A percentile compares a stretch with the other conserved stretches of the same genome.
phyloP scores from a whole-genome alignment of 2,888 invertebrate species.

The Heterodera filipjevi region DNA sequence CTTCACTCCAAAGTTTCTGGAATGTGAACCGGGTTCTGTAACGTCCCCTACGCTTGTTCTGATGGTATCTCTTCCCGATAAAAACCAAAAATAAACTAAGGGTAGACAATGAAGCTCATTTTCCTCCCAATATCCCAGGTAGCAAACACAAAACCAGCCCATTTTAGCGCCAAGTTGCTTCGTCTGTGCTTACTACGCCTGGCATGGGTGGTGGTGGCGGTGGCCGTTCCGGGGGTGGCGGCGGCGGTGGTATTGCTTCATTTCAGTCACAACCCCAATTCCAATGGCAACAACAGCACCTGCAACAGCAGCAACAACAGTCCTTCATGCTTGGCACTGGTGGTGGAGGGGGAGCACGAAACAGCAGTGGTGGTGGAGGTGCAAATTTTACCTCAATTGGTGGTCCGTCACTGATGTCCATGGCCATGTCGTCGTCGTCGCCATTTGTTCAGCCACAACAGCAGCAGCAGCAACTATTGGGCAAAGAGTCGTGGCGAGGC shows the following conservation, averaged over 20 bases:
- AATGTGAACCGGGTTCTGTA: too few species aligned
- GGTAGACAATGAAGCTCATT: too few species aligned
- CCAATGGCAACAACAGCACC: constrained; percentile 1
- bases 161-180: constrained; percentile 21
- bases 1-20: too few species aligned
- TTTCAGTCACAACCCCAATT: not conserved
- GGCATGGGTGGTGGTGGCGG: constrained; percentile 12
- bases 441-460: constrained; percentile 10
- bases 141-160: not conserved
- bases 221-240: not conserved
- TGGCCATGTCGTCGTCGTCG: too few species aligned
- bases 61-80: too few species aligned
- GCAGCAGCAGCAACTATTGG: not conserved
- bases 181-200: constrained; percentile 20
- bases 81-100: too few species aligned
- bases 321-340: not conserved
- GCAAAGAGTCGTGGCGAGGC: constrained; percentile 4
- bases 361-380: not conserved
- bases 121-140: not conserved
- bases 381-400: not conserved
- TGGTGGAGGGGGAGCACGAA: not conserved
- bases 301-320: not conserved
- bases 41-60: too few species aligned
- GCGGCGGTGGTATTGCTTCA: not conserved
- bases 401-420: not conserved